These are phyloP conservation scores for Pogona vitticeps DNA, from an alignment of 2,113 vertebrate species.

Conservation along the genomic window DNA sequence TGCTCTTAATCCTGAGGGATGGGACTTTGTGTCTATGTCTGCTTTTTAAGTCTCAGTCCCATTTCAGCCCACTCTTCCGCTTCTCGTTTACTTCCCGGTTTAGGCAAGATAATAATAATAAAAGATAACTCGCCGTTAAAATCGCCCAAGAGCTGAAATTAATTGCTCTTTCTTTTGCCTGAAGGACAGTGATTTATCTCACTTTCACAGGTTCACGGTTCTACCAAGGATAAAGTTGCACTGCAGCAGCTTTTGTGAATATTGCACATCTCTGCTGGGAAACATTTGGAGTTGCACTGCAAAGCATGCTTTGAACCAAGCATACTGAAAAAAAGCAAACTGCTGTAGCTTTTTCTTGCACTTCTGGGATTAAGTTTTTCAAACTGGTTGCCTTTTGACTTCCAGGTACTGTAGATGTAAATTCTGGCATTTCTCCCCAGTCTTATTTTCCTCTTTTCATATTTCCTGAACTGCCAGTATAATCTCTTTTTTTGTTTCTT, in stretches of 20 bases:
- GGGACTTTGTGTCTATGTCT: too few relatives aligned
- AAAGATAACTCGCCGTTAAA: neutral
- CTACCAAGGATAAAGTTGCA: neutral
- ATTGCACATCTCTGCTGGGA: neutral
- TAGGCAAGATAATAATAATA: neutral
- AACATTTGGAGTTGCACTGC: neutral
- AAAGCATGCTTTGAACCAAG: neutral
- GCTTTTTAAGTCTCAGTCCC: neutral
- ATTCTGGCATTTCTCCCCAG: neutral
- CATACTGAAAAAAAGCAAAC: too few relatives aligned
- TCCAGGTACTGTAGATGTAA: neutral
- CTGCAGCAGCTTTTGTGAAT: neutral
- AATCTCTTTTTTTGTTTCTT: neutral
- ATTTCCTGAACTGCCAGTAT: neutral
- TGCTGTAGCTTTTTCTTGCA: neutral
- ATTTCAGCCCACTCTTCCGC: neutral
- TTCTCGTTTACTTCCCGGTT: neutral
- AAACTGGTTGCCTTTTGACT: neutral
- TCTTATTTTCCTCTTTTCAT: neutral
- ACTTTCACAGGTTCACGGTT: neutral
- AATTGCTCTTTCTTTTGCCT: neutral
- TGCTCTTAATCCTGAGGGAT: too few relatives aligned
- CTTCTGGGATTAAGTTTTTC: neutral
- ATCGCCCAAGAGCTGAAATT: neutral
- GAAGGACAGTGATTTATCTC: neutral